phyloP scores from a whole-genome alignment of 2,888 invertebrate species.

The Gisinianus flammeolus region DNA sequence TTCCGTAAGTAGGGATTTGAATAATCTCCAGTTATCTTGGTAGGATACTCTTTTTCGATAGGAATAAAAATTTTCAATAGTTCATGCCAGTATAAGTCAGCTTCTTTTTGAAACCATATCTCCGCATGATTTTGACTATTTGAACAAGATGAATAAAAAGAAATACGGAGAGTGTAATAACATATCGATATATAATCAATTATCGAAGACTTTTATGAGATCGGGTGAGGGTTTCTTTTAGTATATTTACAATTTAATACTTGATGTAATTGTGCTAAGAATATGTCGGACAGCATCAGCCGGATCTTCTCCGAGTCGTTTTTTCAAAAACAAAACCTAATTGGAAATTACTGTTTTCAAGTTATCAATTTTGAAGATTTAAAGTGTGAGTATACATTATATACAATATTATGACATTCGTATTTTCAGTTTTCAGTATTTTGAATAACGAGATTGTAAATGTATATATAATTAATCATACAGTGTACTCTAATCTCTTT shows the following conservation, averaged over 20 bases:
- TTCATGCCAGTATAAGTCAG: slow-evolving; percentile 28
- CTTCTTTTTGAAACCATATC: slow-evolving; percentile 22
- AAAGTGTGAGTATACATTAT: no score
- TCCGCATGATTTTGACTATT: slow-evolving; percentile 29
- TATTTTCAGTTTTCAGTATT: no score
- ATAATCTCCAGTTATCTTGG: background rate
- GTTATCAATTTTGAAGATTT: no score
- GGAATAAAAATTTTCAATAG: slow-evolving; percentile 5
- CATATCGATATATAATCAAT: slow-evolving; percentile 1
- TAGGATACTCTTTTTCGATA: background rate
- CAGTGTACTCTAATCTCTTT: slow-evolving; percentile 12
- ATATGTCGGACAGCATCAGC: background rate
- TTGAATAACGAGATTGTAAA: no score
- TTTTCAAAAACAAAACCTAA: background rate
- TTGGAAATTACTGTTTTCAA: no score
- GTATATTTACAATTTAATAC: slow-evolving; percentile 27
- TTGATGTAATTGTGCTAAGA: background rate
- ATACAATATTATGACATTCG: no score
- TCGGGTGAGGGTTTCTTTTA: no score
- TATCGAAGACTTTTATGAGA: background rate
- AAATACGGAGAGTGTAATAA: no score
- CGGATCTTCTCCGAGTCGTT: background rate
- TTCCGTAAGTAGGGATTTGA: no score
- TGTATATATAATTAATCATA: no score
- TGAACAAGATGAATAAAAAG: no score